These are phyloP conservation scores for Lutraria lutraria DNA, from an alignment of 2,888 invertebrate species.

Conservation along the genomic window DNA sequence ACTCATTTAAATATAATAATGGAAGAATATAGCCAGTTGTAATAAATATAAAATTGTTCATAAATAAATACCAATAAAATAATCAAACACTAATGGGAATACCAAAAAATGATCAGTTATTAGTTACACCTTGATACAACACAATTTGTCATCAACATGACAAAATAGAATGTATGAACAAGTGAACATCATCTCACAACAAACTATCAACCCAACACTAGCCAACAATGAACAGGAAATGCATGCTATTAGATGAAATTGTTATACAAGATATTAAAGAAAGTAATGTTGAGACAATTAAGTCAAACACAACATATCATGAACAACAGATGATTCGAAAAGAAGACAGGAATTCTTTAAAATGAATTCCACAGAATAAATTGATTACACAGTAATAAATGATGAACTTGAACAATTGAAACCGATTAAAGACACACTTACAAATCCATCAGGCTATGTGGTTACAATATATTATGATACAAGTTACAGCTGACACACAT, in stretches of 20 bases:
- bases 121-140: neutral
- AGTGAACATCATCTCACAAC: neutral
- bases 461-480: slow-evolving; percentile 1
- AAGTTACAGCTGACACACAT: neutral
- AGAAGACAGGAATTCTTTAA: no score
- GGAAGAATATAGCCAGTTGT: no score
- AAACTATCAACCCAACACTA: neutral
- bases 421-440: neutral
- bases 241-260: neutral
- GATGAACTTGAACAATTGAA: neutral
- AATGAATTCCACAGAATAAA: neutral
- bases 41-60: no score
- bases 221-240: neutral
- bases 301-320: neutral
- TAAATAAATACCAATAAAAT: no score
- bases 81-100: no score
- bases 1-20: no score
- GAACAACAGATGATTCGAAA: no score
- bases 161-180: neutral
- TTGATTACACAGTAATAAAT: neutral
- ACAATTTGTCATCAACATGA: neutral
- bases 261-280: neutral
- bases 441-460: neutral
- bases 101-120: neutral
- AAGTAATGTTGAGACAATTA: neutral